Evolutionary conservation across 2,888 invertebrate species (phyloP).

Genomic region (Aphelenchoides bicaudatus): DNA sequence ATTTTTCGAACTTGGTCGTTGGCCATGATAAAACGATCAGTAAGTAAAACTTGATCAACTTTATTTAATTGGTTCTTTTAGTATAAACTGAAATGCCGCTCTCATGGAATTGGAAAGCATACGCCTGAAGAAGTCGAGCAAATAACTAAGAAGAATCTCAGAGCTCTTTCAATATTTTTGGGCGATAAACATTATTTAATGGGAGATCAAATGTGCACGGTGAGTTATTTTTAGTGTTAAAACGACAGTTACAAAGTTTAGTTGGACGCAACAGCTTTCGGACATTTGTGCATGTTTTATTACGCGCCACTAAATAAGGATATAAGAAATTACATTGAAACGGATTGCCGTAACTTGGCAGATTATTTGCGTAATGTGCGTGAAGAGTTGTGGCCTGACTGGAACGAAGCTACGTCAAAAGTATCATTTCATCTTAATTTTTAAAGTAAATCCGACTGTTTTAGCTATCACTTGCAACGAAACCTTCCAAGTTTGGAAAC

Average conservation of each 20-base stretch:
- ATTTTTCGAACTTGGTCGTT: slow-evolving; percentile 35
- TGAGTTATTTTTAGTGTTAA: slow-evolving; percentile 5
- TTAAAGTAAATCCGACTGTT: no score
- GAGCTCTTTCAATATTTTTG: slow-evolving; percentile 60
- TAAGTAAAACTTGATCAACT: slow-evolving; percentile 8
- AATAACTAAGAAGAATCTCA: slow-evolving; percentile 60
- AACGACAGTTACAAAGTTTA: slow-evolving; percentile 22
- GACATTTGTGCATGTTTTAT: slow-evolving; percentile 83
- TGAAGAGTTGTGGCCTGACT: slow-evolving; percentile 56
- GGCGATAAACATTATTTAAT: slow-evolving; percentile 52
- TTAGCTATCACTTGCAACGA: slow-evolving; percentile 1
- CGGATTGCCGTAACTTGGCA: slow-evolving; percentile 36
- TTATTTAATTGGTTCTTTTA: slow-evolving; percentile 18
- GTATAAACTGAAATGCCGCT: slow-evolving; percentile 25
- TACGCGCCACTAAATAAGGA: slow-evolving; percentile 85
- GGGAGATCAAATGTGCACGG: slow-evolving; percentile 29
- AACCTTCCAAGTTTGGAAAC: slow-evolving; percentile 6
- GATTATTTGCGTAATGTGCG: slow-evolving; percentile 37
- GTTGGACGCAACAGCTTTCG: slow-evolving; percentile 82
- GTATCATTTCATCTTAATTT: no score
- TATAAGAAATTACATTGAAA: slow-evolving; percentile 70
- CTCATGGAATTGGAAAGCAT: slow-evolving; percentile 62
- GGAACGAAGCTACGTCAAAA: slow-evolving; percentile 41
- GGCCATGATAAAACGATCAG: slow-evolving; percentile 21
- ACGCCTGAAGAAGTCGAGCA: slow-evolving; percentile 59